These are phyloP conservation scores for Pyrrhia umbra DNA, from an alignment of 2,888 invertebrate genomes.

Conservation along the genomic window DNA sequence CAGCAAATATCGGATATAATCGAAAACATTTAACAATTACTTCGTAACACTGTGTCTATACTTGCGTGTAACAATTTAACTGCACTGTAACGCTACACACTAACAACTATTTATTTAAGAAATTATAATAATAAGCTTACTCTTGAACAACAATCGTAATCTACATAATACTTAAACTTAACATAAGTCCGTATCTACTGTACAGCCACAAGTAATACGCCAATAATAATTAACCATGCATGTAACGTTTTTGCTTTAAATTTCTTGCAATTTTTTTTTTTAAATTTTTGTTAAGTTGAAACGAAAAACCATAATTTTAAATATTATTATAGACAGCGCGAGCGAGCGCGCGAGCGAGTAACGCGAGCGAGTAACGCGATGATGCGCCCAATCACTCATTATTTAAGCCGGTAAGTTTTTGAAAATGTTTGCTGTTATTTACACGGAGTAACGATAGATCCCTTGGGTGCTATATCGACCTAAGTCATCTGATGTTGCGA, in stretches of 20 bases:
- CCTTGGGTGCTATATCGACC: too few species aligned
- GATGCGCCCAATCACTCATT: too few species aligned
- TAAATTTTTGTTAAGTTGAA: neutral
- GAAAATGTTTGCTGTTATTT: too few species aligned
- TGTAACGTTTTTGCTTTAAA: constrained; percentile 12
- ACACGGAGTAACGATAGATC: too few species aligned
- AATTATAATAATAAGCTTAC: constrained; percentile 50
- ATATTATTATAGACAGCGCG: too few species aligned
- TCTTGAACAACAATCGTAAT: constrained; percentile 56
- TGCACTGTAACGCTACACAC: constrained; percentile 58
- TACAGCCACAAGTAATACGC: constrained; percentile 62
- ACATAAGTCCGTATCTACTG: constrained; percentile 49
- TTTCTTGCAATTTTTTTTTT: neutral
- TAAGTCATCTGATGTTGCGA: too few species aligned
- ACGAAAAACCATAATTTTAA: too few species aligned
- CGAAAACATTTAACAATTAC: constrained; percentile 44
- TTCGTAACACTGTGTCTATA: constrained; percentile 23
- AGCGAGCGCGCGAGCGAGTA: too few species aligned
- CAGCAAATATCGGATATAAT: constrained; percentile 47
- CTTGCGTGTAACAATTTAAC: constrained; percentile 37
- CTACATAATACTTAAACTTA: constrained; percentile 64
- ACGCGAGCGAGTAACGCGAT: too few species aligned
- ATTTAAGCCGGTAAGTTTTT: too few species aligned
- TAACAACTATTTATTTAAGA: constrained; percentile 43
- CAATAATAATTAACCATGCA: too few species aligned